Conservation (phyloP, 2,113 vertebrate species). For the Pseudolaguvia tuberculata region DNA sequence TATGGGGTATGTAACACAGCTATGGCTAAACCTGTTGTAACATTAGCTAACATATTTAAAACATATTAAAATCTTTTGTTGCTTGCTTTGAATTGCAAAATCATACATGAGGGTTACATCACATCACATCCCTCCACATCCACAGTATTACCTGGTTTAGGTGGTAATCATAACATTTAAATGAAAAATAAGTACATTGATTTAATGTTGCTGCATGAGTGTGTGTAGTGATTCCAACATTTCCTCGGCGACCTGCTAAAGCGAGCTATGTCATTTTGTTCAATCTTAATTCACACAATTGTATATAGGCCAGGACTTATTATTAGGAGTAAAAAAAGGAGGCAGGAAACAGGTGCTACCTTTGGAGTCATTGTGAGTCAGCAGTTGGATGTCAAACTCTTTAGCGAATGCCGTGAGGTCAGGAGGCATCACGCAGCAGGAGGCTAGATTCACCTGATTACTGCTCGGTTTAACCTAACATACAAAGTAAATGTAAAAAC, state of each 20-base stretch:
- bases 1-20: too few relatives aligned
- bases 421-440: constrained; percentile 98
- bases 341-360: constrained; percentile 64
- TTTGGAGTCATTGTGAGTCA: constrained; percentile 96
- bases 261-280: neutral
- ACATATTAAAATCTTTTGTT: too few relatives aligned
- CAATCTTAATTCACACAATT: neutral
- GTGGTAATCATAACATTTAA: neutral
- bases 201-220: neutral
- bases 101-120: neutral
- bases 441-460: constrained; percentile 97
- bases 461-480: constrained; percentile 92
- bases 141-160: neutral
- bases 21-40: too few relatives aligned
- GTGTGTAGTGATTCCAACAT: too few relatives aligned
- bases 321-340: neutral
- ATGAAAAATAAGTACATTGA: neutral
- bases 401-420: constrained; percentile 97
- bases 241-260: neutral
- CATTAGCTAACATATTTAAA: too few relatives aligned
- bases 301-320: constrained; percentile 1
- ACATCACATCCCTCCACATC: too few relatives aligned
- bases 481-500: neutral
- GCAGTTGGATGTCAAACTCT: constrained; percentile 91
- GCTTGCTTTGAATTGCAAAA: neutral